These are phyloP conservation scores for Zoanthus solanderi DNA, from an alignment of 92 coral and sea anemone species.

Conservation along the genomic window DNA sequence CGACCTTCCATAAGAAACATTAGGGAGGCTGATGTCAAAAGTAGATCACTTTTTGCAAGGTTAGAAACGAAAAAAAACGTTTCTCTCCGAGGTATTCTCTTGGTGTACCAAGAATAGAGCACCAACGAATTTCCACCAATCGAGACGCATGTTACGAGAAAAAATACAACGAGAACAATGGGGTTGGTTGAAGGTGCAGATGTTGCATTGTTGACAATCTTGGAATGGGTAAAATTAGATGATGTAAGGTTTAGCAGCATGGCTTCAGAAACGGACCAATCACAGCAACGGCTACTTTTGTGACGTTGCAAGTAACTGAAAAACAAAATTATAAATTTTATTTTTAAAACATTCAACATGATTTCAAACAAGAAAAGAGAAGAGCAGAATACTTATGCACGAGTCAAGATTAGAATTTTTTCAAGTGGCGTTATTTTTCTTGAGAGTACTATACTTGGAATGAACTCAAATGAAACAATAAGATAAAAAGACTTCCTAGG, in stretches of 20 bases:
- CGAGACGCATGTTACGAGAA: neutral
- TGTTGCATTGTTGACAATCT: neutral
- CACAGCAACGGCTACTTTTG: no score
- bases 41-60: slow-evolving; percentile 12
- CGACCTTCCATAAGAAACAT: neutral
- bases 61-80: neutral
- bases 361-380: no score
- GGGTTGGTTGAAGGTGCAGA: neutral
- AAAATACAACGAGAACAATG: neutral
- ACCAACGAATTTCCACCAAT: neutral
- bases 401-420: no score
- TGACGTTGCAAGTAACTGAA: no score
- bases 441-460: no score
- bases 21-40: neutral
- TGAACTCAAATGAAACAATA: no score
- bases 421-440: no score
- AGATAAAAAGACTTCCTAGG: no score
- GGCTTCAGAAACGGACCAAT: neutral
- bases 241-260: neutral
- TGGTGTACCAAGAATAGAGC: neutral
- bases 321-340: no score
- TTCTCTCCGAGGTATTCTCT: neutral
- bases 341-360: no score
- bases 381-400: no score
- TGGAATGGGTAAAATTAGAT: neutral